Percentiles rank a stretch among this genome's conserved stretches.
Evolutionary conservation across 1,140 invertebrate genomes (phyloP).

Genomic region (Drosophila navojoa): DNA sequence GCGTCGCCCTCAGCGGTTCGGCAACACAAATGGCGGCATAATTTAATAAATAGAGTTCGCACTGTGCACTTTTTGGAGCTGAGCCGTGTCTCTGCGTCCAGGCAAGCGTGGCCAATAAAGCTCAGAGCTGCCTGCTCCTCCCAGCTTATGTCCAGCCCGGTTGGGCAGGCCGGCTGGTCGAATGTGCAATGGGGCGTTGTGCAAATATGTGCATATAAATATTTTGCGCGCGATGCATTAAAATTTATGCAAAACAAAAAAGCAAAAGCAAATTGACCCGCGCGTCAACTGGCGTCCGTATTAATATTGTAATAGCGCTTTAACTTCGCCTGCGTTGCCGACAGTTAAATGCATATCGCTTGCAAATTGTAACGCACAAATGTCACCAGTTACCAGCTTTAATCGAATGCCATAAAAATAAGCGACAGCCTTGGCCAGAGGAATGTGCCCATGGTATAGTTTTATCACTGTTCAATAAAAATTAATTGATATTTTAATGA

Average conservation of each 20-base stretch:
- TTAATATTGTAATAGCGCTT: constrained; percentile 54
- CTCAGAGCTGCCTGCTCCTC: neutral
- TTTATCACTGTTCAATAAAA: constrained; percentile 45
- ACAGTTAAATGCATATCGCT: constrained; percentile 56
- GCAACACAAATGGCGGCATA: constrained; percentile 13
- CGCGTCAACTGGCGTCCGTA: constrained; percentile 10
- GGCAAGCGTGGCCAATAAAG: constrained; percentile 44
- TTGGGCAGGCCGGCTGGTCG: constrained; percentile 19
- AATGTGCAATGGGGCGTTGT: constrained; percentile 71
- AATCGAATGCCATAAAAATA: constrained; percentile 58
- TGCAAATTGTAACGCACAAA: constrained; percentile 51
- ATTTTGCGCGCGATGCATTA: constrained; percentile 72
- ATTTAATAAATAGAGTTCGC: constrained; percentile 40
- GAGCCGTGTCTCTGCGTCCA: constrained; percentile 8
- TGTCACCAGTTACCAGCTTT: constrained; percentile 51
- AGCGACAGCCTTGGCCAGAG: constrained; percentile 48
- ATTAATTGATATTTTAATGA: constrained; percentile 75
- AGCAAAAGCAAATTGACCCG: constrained; percentile 50
- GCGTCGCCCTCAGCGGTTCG: constrained; percentile 33
- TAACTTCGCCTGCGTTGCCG: constrained; percentile 44
- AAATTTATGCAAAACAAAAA: constrained; percentile 72
- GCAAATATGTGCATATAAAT: constrained; percentile 71
- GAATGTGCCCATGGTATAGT: neutral
- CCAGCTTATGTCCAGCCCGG: neutral
- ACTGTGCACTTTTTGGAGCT: constrained; percentile 17